Evolutionary conservation across 2,113 vertebrate genomes (phyloP).

Genomic region (Triplophysa dalaica): DNA sequence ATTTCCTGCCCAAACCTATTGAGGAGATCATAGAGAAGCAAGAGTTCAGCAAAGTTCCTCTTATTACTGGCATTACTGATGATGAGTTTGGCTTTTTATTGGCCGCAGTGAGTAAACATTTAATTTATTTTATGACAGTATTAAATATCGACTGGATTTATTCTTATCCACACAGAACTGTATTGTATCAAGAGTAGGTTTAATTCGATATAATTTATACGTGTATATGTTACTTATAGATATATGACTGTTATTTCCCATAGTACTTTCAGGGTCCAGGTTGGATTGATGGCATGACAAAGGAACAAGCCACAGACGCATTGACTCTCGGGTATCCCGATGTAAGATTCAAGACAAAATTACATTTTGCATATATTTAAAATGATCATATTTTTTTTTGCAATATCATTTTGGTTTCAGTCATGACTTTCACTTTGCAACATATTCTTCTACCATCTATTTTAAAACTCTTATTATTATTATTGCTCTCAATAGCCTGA

Average conservation of each 20-base stretch:
- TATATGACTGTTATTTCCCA: conserved; percentile 11
- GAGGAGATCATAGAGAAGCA: conserved; percentile 44
- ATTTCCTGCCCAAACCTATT: conserved; percentile 50
- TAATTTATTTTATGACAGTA: too few species aligned
- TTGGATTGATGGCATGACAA: conserved; percentile 71
- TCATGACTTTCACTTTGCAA: background rate
- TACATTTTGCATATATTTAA: background rate
- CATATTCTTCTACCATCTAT: background rate
- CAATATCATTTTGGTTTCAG: background rate
- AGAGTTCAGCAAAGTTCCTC: conserved; percentile 55
- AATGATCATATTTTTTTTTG: background rate
- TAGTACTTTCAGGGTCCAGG: conserved; percentile 60
- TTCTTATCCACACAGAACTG: too few species aligned
- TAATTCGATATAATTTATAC: too few species aligned
- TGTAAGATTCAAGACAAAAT: conserved; percentile 58
- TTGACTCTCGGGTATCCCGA: conserved; percentile 37
- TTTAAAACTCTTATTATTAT: background rate
- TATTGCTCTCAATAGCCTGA: conserved; percentile 44
- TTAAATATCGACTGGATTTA: too few species aligned
- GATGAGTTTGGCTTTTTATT: conserved; percentile 60
- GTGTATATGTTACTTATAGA: background rate
- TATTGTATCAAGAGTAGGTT: too few species aligned
- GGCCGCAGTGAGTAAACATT: conserved; percentile 50
- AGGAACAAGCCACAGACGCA: conserved; percentile 23
- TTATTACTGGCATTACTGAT: conserved; percentile 55